These are phyloP conservation scores for Pristiophorus japonicus DNA, from an alignment of 2,113 vertebrate species.

Conservation along the genomic window DNA sequence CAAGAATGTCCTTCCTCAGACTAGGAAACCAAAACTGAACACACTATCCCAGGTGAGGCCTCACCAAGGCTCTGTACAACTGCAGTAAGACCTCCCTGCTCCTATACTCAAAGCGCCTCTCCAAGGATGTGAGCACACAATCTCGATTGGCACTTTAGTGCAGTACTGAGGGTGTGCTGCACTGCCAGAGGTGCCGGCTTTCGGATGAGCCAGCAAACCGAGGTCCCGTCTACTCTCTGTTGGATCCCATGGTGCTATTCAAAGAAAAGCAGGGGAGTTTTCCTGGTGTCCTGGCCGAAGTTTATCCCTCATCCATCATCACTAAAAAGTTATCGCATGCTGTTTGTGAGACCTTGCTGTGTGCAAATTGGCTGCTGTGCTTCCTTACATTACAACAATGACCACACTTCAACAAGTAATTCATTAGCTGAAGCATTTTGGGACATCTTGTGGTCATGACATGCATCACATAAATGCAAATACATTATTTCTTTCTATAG, in stretches of 20 bases:
- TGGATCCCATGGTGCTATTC: background rate
- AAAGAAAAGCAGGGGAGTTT: background rate
- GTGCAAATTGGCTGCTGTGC: no score
- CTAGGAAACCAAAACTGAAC: no score
- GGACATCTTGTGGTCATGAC: background rate
- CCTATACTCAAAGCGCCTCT: background rate
- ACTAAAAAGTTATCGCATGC: background rate
- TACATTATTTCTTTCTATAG: background rate
- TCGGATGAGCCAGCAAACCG: background rate
- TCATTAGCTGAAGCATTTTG: background rate
- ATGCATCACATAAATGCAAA: background rate
- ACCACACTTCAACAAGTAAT: background rate
- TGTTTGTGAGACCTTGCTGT: background rate
- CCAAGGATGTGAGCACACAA: background rate
- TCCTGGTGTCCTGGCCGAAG: background rate
- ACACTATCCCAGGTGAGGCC: no score
- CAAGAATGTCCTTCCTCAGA: no score
- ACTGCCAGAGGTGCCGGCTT: background rate
- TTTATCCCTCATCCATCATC: background rate
- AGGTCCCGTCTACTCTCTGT: background rate
- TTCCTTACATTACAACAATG: background rate
- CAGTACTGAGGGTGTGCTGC: background rate
- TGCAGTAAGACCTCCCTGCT: no score
- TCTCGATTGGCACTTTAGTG: background rate
- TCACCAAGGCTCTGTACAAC: no score